Evolutionary conservation across 2,113 vertebrate genomes (phyloP).

Genomic region (Polypterus senegalus): DNA sequence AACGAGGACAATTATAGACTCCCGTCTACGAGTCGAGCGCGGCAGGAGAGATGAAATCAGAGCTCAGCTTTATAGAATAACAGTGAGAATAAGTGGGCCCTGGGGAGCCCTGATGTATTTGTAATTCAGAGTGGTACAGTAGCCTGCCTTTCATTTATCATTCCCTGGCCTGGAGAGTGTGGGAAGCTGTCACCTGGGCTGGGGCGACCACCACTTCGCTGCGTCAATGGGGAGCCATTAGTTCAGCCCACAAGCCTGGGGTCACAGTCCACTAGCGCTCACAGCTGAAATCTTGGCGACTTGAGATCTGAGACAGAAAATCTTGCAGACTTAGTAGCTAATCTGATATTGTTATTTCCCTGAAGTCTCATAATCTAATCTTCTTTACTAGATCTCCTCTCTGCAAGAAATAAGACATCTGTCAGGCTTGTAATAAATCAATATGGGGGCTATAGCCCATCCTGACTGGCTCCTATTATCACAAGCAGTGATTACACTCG

Average conservation of each 20-base stretch:
- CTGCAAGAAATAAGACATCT: too few relatives aligned
- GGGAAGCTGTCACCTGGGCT: slow-evolving; percentile 1
- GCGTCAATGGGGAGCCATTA: neutral
- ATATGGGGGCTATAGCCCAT: too few relatives aligned
- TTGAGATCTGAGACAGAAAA: neutral
- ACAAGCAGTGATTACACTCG: too few relatives aligned
- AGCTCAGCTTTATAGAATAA: slow-evolving; percentile 24
- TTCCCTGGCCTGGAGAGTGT: slow-evolving; percentile 1
- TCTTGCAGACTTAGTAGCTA: neutral
- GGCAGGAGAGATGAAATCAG: slow-evolving; percentile 23
- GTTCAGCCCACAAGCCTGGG: neutral
- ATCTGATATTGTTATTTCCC: neutral
- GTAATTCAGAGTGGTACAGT: slow-evolving; percentile 23
- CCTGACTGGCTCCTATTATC: too few relatives aligned
- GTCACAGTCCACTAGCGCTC: neutral
- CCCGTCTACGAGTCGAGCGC: slow-evolving; percentile 19
- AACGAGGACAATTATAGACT: slow-evolving; percentile 21
- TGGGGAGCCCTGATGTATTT: slow-evolving; percentile 19
- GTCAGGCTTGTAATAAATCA: too few relatives aligned
- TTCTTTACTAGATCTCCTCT: too few relatives aligned
- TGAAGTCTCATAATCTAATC: too few relatives aligned
- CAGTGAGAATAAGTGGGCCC: slow-evolving; percentile 25
- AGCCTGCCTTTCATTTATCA: slow-evolving; percentile 24
- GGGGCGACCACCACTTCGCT: neutral
- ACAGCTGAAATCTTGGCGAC: neutral